Evolutionary conservation across 2,797 vertebrate genomes (phyloP).

Genomic region (Acanthis flammea): DNA sequence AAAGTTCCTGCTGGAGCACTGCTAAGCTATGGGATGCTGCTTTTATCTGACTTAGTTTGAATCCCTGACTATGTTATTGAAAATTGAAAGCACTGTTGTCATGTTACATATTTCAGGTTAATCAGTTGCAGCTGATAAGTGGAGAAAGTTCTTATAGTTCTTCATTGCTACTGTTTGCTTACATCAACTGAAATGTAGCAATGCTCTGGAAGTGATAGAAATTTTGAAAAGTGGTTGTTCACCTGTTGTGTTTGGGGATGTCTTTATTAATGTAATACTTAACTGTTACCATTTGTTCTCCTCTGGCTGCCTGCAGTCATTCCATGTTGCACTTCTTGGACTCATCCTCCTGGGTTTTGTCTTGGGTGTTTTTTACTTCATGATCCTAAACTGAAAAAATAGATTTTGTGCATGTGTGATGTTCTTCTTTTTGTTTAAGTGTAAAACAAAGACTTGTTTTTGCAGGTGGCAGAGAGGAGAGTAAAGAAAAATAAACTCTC

Average conservation of each 20-base stretch:
- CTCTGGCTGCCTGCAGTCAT: fast-evolving
- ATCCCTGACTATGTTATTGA: background rate
- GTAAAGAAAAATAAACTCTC: background rate
- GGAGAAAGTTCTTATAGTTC: background rate
- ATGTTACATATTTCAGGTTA: background rate
- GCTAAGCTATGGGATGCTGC: background rate
- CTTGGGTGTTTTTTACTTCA: background rate
- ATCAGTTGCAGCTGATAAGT: background rate
- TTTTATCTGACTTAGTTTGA: background rate
- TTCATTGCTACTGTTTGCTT: background rate
- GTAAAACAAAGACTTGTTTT: background rate
- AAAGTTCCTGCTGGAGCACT: background rate
- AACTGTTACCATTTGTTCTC: background rate
- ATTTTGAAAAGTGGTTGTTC: background rate
- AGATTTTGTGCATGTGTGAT: background rate
- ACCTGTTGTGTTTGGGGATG: background rate
- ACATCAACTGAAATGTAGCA: background rate
- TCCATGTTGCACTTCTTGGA: background rate
- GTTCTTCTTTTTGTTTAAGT: background rate
- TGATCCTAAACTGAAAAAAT: background rate
- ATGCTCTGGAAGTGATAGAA: background rate
- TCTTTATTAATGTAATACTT: background rate
- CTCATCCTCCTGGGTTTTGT: background rate
- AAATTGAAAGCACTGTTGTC: background rate
- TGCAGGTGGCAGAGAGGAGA: background rate